A percentile compares a stretch with the other conserved stretches of the same genome.
Conservation (phyloP, 2,113 vertebrate species). For the Tauraco erythrolophus region DNA sequence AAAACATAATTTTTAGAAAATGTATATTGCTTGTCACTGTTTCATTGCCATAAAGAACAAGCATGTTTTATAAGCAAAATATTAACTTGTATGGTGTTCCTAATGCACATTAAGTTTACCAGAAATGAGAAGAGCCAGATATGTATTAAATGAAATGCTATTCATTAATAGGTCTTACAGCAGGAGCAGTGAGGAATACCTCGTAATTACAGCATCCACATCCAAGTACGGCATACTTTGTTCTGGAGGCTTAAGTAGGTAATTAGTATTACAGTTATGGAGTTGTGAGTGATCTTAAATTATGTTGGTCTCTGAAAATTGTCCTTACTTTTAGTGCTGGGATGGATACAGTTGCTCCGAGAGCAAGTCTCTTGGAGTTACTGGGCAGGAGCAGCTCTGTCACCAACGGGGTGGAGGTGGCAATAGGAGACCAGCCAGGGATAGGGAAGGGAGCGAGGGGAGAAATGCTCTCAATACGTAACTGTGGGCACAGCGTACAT, state of each 20-base stretch:
- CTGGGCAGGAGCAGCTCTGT: not conserved
- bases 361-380: not conserved
- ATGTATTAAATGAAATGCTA: not conserved
- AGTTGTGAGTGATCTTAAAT: constrained; percentile 21
- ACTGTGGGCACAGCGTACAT: too few species aligned
- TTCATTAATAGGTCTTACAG: constrained; percentile 33
- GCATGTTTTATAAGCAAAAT: not conserved
- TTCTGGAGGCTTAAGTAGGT: constrained; percentile 75
- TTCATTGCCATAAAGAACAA: not conserved
- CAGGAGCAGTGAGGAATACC: not conserved
- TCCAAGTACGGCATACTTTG: constrained; percentile 49
- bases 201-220: constrained; percentile 54
- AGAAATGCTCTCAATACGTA: not conserved
- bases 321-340: not conserved
- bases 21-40: not conserved
- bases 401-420: rapidly evolving
- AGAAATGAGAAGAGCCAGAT: constrained; percentile 14
- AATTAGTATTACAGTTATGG: constrained; percentile 60
- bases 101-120: constrained; percentile 10
- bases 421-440: not conserved
- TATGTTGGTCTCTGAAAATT: not conserved
- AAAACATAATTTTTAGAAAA: constrained; percentile 27
- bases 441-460: rapidly evolving
- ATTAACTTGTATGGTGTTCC: not conserved
- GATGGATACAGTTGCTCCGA: not conserved